Conservation (phyloP, 2,113 vertebrate genomes). For the Protobothrops flavoviridis region DNA sequence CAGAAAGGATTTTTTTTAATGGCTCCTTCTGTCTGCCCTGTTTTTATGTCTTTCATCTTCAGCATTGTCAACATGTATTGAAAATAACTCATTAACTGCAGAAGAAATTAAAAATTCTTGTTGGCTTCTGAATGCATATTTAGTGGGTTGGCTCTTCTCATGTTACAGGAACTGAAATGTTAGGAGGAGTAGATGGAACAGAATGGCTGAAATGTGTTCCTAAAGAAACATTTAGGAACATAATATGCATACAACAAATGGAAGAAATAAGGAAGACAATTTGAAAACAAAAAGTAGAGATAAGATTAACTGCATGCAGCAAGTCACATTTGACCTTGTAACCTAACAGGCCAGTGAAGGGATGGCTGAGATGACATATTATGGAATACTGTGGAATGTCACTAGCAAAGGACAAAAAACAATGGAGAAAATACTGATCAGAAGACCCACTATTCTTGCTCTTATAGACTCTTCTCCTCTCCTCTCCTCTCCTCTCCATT, state of each 20-base stretch:
- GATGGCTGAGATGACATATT: not conserved
- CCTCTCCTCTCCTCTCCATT: no score
- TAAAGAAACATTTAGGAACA: not conserved
- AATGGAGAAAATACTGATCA: not conserved
- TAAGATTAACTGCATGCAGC: not conserved
- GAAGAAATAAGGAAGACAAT: slow-evolving; percentile 23
- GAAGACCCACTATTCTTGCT: not conserved
- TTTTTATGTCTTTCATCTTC: slow-evolving; percentile 57
- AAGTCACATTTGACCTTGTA: not conserved
- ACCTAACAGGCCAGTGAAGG: not conserved
- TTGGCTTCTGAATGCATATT: not conserved
- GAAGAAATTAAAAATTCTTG: slow-evolving; percentile 35
- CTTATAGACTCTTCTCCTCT: not conserved
- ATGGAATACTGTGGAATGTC: not conserved
- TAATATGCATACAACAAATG: not conserved
- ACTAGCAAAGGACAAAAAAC: not conserved
- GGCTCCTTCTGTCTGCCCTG: slow-evolving; percentile 37
- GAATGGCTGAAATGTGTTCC: not conserved
- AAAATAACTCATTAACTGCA: slow-evolving; percentile 48
- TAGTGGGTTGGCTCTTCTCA: not conserved
- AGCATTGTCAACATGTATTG: slow-evolving; percentile 34
- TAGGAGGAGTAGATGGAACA: not conserved
- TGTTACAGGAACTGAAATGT: not conserved
- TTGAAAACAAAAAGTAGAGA: slow-evolving; percentile 6
- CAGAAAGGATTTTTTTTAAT: not conserved